Conservation (phyloP, 2,797 vertebrate genomes). For the Margarornis squamiger region DNA sequence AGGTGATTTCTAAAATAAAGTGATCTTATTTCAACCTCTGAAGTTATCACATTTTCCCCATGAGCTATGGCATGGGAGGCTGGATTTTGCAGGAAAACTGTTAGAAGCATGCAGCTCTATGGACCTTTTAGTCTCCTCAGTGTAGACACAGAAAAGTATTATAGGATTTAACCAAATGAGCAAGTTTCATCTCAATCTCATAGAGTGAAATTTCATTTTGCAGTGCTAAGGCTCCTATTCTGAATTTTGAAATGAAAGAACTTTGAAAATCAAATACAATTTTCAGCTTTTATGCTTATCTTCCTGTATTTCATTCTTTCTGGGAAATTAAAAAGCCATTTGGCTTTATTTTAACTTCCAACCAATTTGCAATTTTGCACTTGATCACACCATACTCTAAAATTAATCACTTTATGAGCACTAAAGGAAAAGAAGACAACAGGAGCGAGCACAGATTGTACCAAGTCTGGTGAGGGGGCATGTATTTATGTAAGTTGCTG, state of each 20-base stretch:
- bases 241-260: neutral
- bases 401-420: neutral
- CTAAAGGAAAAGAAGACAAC: neutral
- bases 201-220: neutral
- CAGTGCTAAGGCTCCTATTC: neutral
- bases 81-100: neutral
- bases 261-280: neutral
- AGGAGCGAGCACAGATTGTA: neutral
- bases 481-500: neutral
- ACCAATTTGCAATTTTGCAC: neutral
- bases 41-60: neutral
- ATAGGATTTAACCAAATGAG: neutral
- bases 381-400: neutral
- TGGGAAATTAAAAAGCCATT: neutral
- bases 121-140: neutral
- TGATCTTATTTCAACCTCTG: neutral
- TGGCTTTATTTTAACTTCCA: neutral
- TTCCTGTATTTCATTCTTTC: neutral
- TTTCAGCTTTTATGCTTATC: neutral
- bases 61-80: neutral
- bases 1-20: neutral
- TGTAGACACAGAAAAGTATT: neutral
- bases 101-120: neutral
- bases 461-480: neutral
- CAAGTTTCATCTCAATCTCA: neutral